Evolutionary conservation across 2,797 vertebrate genomes (phyloP).

Genomic region (Cynopterus sphinx): DNA sequence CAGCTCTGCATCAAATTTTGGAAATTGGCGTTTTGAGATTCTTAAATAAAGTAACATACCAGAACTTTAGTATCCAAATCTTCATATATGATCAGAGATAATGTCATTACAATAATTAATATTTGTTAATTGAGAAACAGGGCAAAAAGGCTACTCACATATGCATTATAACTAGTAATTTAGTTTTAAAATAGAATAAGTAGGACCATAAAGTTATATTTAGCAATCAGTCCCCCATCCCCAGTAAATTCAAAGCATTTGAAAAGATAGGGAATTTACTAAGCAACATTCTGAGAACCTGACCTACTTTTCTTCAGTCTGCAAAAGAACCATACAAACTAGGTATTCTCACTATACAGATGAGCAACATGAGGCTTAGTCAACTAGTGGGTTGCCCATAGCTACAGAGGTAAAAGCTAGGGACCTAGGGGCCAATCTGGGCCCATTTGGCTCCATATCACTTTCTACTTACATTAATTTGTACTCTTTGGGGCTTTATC

Average conservation of each 20-base stretch:
- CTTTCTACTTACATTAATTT: not conserved
- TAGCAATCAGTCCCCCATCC: not conserved
- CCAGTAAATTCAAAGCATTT: slow-evolving; percentile 3
- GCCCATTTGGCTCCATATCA: not conserved
- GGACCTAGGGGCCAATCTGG: not conserved
- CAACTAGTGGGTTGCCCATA: not conserved
- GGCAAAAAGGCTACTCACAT: not conserved
- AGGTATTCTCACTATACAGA: not conserved
- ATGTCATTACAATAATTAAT: not conserved
- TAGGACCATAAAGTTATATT: not conserved
- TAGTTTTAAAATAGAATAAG: slow-evolving; percentile 4
- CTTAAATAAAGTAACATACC: slow-evolving; percentile 69
- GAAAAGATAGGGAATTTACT: not conserved
- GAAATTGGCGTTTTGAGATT: slow-evolving; percentile 81
- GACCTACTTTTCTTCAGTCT: not conserved
- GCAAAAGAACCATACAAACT: not conserved
- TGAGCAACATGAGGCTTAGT: not conserved
- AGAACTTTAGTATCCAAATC: slow-evolving; percentile 39
- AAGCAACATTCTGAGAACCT: not conserved
- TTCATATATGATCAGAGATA: not conserved
- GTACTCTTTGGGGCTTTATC: not conserved
- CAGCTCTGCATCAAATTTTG: slow-evolving; percentile 87
- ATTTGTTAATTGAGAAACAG: not conserved
- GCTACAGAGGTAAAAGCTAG: not conserved
- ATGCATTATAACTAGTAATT: not conserved